Evolutionary conservation across 2,113 vertebrate genomes (phyloP).

Genomic region (Hoplias malabaricus): DNA sequence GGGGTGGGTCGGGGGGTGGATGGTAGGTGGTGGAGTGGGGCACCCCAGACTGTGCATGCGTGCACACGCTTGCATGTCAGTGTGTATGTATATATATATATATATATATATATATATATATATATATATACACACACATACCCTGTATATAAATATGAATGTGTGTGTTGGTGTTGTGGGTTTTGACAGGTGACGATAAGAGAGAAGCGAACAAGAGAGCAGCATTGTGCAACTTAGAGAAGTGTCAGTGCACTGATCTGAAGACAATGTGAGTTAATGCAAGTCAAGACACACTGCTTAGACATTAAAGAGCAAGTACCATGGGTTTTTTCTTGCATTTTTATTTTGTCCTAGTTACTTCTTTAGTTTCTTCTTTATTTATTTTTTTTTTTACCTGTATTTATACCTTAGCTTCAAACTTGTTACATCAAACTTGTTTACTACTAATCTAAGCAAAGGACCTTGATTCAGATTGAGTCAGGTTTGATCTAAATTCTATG

Average conservation of each 20-base stretch:
- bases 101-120: too few species aligned
- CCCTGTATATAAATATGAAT: too few species aligned
- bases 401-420: too few species aligned
- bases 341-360: too few species aligned
- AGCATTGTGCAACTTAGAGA: conserved; percentile 20
- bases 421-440: too few species aligned
- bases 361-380: too few species aligned
- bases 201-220: conserved; percentile 14
- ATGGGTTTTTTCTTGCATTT: not conserved
- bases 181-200: conserved; percentile 29
- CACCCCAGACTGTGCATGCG: conserved; percentile 20
- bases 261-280: conserved; percentile 33
- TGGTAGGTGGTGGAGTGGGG: not conserved
- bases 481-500: too few species aligned
- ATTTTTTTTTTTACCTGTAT: too few species aligned
- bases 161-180: conserved; percentile 1
- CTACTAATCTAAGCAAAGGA: too few species aligned
- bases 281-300: not conserved
- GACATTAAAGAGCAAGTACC: not conserved
- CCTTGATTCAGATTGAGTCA: too few species aligned
- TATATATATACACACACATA: too few species aligned
- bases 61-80: conserved; percentile 21
- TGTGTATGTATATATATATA: conserved; percentile 15
- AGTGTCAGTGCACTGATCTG: conserved; percentile 16
- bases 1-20: not conserved